Evolutionary conservation across 1,140 invertebrate genomes (phyloP).

Genomic region (Asbolus verrucosus): DNA sequence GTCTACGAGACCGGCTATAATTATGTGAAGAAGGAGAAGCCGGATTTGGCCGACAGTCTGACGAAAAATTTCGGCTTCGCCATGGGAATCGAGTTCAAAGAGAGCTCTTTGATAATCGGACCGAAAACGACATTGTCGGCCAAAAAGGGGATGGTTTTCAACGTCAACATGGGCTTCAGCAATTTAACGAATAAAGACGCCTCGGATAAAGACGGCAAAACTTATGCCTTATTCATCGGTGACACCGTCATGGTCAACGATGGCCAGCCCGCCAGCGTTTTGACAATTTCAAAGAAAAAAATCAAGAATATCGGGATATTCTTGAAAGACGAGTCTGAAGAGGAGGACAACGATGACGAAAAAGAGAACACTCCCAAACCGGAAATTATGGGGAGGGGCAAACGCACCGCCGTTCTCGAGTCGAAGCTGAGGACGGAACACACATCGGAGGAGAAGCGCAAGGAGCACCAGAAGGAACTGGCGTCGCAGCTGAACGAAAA

Average conservation of each 20-base stretch:
- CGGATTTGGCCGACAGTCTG: constrained; percentile 88
- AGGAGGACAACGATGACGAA: constrained; percentile 81
- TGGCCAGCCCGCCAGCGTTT: constrained; percentile 82
- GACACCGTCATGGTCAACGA: constrained; percentile 97
- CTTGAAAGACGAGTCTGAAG: constrained; percentile 93
- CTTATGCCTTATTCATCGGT: constrained; percentile 94
- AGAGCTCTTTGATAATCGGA: constrained; percentile 91
- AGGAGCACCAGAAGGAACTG: constrained; percentile 96
- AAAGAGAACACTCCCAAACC: constrained; percentile 74
- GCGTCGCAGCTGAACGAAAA: constrained; percentile 91
- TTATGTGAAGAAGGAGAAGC: constrained; percentile 89
- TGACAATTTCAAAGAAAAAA: constrained; percentile 95
- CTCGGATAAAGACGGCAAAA: constrained; percentile 88
- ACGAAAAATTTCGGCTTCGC: constrained; percentile 87
- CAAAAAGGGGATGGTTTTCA: constrained; percentile 97
- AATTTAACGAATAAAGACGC: constrained; percentile 87
- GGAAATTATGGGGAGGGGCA: constrained; percentile 82
- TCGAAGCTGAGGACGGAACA: constrained; percentile 95
- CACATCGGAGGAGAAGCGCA: constrained; percentile 96
- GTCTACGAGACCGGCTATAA: constrained; percentile 89
- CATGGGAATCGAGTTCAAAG: constrained; percentile 98
- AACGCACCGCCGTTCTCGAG: constrained; percentile 94
- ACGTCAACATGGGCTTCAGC: constrained; percentile 94
- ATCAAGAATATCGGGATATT: constrained; percentile 97
- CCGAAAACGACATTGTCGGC: constrained; percentile 86